A percentile compares a stretch with the other conserved stretches of the same genome.
These are phyloP conservation scores for Drosophila eugracilis DNA, from an alignment of 1,140 invertebrate species.

Conservation along the genomic window DNA sequence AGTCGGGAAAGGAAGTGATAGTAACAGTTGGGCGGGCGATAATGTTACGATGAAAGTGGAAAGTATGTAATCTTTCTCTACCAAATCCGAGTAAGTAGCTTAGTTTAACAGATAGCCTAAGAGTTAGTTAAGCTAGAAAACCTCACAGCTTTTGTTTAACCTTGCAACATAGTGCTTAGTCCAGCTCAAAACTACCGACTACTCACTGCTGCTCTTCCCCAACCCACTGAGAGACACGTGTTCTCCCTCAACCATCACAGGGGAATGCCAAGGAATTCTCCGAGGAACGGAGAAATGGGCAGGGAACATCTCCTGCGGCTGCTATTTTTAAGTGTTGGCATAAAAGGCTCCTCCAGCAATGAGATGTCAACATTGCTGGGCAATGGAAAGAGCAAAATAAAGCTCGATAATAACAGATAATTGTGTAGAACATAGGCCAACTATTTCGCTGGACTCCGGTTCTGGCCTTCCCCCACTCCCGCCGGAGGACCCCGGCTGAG, in stretches of 20 bases:
- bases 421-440: slow-evolving; percentile 84
- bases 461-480: slow-evolving; percentile 1
- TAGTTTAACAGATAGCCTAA: no score
- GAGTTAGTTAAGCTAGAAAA: no score
- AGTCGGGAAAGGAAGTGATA: slow-evolving; percentile 8
- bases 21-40: background rate
- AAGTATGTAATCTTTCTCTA: no score
- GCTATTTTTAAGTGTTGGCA: slow-evolving; percentile 78
- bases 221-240: slow-evolving; percentile 61
- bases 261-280: slow-evolving; percentile 37
- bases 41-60: background rate
- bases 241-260: slow-evolving; percentile 65
- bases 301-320: slow-evolving; percentile 56
- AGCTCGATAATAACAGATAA: slow-evolving; percentile 83
- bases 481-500: slow-evolving; percentile 28
- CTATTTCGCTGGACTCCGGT: slow-evolving; percentile 64
- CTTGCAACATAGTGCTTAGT: no score
- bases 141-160: slow-evolving; percentile 12
- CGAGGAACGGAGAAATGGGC: background rate
- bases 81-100: no score
- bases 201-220: background rate
- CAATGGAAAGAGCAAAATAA: slow-evolving; percentile 46
- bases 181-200: background rate
- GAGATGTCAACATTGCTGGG: slow-evolving; percentile 73
- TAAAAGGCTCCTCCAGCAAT: slow-evolving; percentile 68